phyloP scores from a whole-genome alignment of 2,888 invertebrate genomes.

The Calephelis perditalis region DNA sequence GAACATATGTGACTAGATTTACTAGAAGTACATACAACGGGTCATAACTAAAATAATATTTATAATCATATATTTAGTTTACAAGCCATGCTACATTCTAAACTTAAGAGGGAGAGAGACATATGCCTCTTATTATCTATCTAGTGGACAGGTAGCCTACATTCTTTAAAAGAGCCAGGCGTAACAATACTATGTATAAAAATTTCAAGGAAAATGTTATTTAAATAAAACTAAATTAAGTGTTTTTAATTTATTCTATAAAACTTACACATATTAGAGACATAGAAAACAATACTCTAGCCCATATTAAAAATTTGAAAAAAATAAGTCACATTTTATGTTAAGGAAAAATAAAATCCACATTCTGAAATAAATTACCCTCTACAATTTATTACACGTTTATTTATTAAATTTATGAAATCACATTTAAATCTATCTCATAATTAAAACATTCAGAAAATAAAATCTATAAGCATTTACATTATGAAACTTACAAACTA shows the following conservation, averaged over 20 bases:
- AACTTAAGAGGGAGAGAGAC: no score
- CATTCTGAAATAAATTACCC: not conserved
- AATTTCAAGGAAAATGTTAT: no score
- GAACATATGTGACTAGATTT: no score
- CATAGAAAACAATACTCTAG: slow-evolving; percentile 11
- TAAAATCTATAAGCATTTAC: slow-evolving; percentile 12
- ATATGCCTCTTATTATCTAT: no score
- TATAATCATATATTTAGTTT: no score
- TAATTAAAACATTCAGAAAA: slow-evolving; percentile 9
- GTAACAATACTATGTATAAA: no score
- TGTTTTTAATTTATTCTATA: not conserved
- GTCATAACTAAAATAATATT: no score
- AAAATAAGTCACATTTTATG: slow-evolving; percentile 19
- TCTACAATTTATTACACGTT: not conserved
- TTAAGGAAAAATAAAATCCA: slow-evolving; percentile 12
- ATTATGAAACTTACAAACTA: slow-evolving; percentile 22
- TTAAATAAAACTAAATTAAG: not conserved
- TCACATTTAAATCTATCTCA: not conserved
- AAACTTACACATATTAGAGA: slow-evolving; percentile 14
- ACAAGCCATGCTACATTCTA: no score
- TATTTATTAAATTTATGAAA: not conserved
- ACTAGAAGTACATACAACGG: no score
- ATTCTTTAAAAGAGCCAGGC: no score
- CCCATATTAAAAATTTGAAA: slow-evolving; percentile 7
- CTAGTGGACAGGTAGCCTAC: no score